A percentile compares a stretch with the other conserved stretches of the same genome.
These are phyloP conservation scores for Sylvia atricapilla DNA, from an alignment of 2,113 vertebrate species.

Conservation along the genomic window DNA sequence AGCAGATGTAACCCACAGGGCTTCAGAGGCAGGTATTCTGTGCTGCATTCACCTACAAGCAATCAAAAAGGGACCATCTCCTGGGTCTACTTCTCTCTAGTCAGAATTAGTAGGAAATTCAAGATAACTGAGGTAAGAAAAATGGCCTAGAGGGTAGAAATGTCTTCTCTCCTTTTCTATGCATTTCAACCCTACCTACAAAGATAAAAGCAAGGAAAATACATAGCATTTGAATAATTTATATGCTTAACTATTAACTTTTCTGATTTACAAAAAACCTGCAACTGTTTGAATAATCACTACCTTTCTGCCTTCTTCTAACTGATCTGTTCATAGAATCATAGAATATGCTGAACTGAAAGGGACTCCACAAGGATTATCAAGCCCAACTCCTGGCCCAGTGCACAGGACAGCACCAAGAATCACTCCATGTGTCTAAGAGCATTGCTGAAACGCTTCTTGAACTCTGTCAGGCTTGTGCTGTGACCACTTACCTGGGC, in stretches of 20 bases:
- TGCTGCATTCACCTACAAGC: accelerated
- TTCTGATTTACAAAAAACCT: not conserved
- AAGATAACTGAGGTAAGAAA: not conserved
- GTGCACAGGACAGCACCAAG: not conserved
- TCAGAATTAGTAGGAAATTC: not conserved
- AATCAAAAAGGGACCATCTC: not conserved
- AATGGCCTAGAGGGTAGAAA: not conserved
- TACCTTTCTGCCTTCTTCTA: not conserved
- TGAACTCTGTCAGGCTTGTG: not conserved
- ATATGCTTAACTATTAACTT: not conserved
- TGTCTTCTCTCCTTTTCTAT: not conserved
- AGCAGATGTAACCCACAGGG: not conserved
- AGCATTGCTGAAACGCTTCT: not conserved
- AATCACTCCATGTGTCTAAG: not conserved
- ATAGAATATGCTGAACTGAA: not conserved
- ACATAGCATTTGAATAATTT: not conserved
- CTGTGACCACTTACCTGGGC: not conserved
- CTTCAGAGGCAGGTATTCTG: not conserved
- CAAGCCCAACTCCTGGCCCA: not conserved
- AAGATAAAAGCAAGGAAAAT: not conserved
- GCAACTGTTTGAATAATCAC: not conserved
- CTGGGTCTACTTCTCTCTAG: not conserved
- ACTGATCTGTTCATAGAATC: not conserved
- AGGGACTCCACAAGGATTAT: not conserved
- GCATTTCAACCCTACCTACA: not conserved